Percentiles rank a stretch among this genome's conserved stretches.
Evolutionary conservation across 2,113 vertebrate species (phyloP).

Genomic region (Coptodon rendalli): DNA sequence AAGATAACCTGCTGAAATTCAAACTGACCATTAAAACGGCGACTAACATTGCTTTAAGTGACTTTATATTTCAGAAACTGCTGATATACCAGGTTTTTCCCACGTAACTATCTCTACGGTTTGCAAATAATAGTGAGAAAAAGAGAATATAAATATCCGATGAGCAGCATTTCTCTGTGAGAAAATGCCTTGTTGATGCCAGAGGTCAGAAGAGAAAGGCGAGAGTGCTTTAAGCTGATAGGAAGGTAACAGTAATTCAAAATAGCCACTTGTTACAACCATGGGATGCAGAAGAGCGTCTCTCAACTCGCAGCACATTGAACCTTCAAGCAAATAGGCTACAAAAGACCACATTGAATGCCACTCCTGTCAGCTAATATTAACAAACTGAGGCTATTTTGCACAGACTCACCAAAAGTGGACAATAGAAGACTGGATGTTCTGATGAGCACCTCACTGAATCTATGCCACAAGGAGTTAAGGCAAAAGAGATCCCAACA

Average conservation of each 20-base stretch:
- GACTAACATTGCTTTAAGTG: not conserved
- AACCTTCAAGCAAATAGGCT: not conserved
- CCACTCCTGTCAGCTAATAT: not conserved
- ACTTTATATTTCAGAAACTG: not conserved
- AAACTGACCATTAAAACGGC: not conserved
- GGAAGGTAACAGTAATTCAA: not conserved
- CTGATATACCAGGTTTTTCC: not conserved
- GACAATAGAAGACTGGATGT: not conserved
- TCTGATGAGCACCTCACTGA: not conserved
- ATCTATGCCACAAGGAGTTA: not conserved
- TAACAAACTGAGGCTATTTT: not conserved
- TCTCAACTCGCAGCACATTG: not conserved
- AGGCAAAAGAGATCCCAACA: not conserved
- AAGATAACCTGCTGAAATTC: not conserved
- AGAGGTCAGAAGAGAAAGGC: fast-evolving
- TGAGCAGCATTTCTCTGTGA: not conserved
- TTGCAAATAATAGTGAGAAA: not conserved
- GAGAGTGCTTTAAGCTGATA: fast-evolving
- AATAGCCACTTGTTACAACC: not conserved
- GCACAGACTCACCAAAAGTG: not conserved
- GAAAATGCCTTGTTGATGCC: not conserved
- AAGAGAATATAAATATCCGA: not conserved
- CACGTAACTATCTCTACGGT: not conserved
- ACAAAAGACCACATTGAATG: not conserved
- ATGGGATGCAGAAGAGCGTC: not conserved